phyloP scores from a whole-genome alignment of 2,888 invertebrate genomes.

The Bimastos eiseni region DNA sequence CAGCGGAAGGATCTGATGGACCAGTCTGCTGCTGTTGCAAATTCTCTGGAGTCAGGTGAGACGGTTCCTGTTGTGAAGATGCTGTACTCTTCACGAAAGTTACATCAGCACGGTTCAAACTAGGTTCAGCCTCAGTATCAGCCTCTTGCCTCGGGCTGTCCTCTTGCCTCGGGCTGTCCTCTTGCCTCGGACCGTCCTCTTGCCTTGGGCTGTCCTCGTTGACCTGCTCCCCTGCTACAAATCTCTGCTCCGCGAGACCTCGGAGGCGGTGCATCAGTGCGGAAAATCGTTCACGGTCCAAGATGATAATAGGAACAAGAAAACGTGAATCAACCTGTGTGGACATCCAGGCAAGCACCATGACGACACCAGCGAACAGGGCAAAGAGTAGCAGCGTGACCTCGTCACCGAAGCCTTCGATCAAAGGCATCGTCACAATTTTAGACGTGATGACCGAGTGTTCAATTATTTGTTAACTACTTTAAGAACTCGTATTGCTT shows the following conservation, averaged over 20 bases:
- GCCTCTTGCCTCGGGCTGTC: constrained; percentile 5
- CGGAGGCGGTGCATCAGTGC: constrained; percentile 26
- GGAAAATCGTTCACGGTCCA: constrained; percentile 44
- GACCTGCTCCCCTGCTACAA: neutral
- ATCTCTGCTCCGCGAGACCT: neutral
- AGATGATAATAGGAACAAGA: constrained; percentile 53
- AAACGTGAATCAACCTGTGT: constrained; percentile 75
- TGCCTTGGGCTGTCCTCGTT: neutral
- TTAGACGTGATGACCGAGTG: constrained; percentile 8
- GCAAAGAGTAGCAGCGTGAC: constrained; percentile 75
- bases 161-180: neutral
- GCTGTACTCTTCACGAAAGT: neutral
- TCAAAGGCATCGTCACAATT: constrained; percentile 65
- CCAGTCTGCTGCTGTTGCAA: neutral
- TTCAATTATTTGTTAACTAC: neutral
- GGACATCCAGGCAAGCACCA: constrained; percentile 75
- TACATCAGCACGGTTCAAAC: neutral
- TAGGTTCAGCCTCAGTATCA: neutral
- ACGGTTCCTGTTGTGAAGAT: neutral
- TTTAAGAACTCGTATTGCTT: constrained; percentile 4
- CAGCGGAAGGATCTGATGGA: neutral
- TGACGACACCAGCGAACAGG: constrained; percentile 66
- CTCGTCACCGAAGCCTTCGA: constrained; percentile 83
- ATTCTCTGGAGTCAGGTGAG: neutral
- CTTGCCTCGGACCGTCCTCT: neutral